Conservation (phyloP, 2,797 vertebrate species). For the Adrianichthys oophorus region DNA sequence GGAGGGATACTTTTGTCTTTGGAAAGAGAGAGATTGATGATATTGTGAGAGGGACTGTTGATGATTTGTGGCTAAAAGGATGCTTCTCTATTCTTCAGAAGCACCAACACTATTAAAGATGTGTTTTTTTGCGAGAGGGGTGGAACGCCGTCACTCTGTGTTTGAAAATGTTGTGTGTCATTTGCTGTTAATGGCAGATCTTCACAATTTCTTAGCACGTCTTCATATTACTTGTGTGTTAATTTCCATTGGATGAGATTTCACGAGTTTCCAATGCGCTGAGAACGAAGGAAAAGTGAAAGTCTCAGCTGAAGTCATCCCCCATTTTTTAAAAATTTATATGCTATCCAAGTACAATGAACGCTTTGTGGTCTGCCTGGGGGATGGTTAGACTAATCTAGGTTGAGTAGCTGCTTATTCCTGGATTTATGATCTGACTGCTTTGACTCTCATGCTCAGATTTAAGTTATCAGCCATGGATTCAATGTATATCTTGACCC, state of each 20-base stretch:
- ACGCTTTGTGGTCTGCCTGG: slow-evolving; percentile 62
- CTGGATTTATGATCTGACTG: slow-evolving; percentile 50
- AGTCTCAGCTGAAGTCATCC: slow-evolving; percentile 50
- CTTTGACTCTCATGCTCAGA: slow-evolving; percentile 25
- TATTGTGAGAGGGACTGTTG: slow-evolving; percentile 68
- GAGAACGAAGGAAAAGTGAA: slow-evolving; percentile 46
- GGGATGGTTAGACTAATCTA: slow-evolving; percentile 59
- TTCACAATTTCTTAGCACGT: not conserved
- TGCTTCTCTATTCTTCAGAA: slow-evolving; percentile 35
- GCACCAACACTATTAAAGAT: no score
- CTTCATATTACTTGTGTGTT: slow-evolving; percentile 5
- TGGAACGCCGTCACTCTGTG: slow-evolving; percentile 9
- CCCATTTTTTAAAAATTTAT: slow-evolving; percentile 38
- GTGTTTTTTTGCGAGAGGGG: no score
- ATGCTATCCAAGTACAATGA: slow-evolving; percentile 61
- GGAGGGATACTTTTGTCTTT: slow-evolving; percentile 70
- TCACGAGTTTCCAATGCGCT: slow-evolving; percentile 25
- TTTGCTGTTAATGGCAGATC: not conserved
- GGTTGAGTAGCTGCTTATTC: slow-evolving; percentile 41
- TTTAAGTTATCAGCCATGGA: slow-evolving; percentile 21
- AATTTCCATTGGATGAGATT: slow-evolving; percentile 27
- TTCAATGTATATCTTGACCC: slow-evolving; percentile 27
- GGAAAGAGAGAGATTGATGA: slow-evolving; percentile 64
- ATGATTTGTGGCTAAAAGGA: slow-evolving; percentile 61
- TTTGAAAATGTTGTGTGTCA: slow-evolving; percentile 8